Evolutionary conservation across 2,113 vertebrate species (phyloP), one percentile per base, ranked within the genome.

Genomic region (Aleadryas rufinucha): DNA sequence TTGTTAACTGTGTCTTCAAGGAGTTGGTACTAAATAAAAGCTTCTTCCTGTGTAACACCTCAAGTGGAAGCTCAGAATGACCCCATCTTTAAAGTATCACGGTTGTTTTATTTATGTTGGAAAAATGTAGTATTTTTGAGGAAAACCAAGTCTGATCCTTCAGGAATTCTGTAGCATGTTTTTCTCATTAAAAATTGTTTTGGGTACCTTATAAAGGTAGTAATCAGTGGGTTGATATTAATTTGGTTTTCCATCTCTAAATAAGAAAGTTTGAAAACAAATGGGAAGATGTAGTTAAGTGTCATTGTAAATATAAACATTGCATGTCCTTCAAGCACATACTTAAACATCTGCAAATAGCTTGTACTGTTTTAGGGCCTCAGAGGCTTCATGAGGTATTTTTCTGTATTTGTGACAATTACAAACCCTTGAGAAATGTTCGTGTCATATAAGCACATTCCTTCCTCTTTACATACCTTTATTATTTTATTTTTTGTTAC

Each of bases 61-160:
- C 30, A 30, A 16, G 16, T 10, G 53, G 41, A 85, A 79, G 37
- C 85, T 91, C 42, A 47, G 30, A 83, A 39, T 57, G 16, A 37
- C 5, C 13, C 1, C 18, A 0, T 50, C 5, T 92, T 52, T 45
- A 33, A 79, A 79, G 56, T 39, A 27, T 13, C 0, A 0, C 37
- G 8, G 28, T 53, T 49, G 17, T 47, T 93, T 61, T 65, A 59
- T 59, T 80, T 64, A 13, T 54, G 7, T 39, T 50, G 39, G 49
- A 65, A 64, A 75, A 91, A n/a, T 3, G 9, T 42, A 8, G 3
- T 56, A 6, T 3, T 4, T 74, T 54, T 74, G 8, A 63, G 30
- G 56, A 30, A 54, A 59, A 61, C 11, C 5, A 53, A 41, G 41
- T 47, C 28, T 11, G 16, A 28, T 81, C 0, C 0, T 49, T 45